A percentile compares a stretch with the other conserved stretches of the same genome.
These are phyloP conservation scores for Protobothrops flavoviridis DNA, from an alignment of 2,113 vertebrate species.

Conservation along the genomic window DNA sequence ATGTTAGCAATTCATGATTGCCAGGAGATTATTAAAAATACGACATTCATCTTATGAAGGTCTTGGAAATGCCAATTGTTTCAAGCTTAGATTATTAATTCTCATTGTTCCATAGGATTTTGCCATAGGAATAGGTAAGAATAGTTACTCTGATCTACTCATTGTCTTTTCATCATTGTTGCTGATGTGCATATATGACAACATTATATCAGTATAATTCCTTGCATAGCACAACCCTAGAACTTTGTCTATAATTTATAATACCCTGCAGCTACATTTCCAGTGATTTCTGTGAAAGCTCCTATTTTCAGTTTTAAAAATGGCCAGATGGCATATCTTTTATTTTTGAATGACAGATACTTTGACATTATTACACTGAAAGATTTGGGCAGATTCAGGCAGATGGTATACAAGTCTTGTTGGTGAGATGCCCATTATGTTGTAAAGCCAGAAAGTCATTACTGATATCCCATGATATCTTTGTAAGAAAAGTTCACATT, in stretches of 20 bases:
- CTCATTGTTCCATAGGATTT: background rate
- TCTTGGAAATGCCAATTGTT: background rate
- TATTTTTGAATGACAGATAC: constrained; percentile 24
- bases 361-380: constrained; percentile 2
- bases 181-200: background rate
- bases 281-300: background rate
- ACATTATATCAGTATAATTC: background rate
- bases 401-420: constrained; percentile 10
- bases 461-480: background rate
- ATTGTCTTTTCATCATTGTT: background rate
- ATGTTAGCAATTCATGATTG: background rate
- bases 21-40: background rate
- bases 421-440: background rate
- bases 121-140: background rate
- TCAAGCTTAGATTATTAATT: background rate
- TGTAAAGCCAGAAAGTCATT: background rate
- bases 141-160: background rate
- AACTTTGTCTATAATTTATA: background rate
- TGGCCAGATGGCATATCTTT: constrained; percentile 17
- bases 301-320: background rate
- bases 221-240: too few relatives aligned
- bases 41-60: background rate
- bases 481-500: background rate
- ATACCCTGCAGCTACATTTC: background rate
- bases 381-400: constrained; percentile 8